phyloP scores from a whole-genome alignment of 1,140 invertebrate genomes.

The Rhizoglyphus robini region DNA sequence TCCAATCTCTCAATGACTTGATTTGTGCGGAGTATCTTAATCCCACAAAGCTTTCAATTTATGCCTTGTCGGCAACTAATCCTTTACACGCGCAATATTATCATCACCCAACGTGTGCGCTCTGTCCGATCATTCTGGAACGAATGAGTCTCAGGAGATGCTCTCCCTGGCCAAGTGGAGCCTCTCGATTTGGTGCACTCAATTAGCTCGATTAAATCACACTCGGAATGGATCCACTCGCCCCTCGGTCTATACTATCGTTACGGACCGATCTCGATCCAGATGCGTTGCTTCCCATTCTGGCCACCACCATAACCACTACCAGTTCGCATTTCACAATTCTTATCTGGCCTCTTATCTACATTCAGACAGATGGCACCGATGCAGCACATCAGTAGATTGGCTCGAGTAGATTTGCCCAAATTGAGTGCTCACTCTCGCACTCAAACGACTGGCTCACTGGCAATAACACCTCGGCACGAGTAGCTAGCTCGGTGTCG shows the following conservation, averaged over 20 bases:
- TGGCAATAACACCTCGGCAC: too few species aligned
- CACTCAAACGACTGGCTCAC: too few species aligned
- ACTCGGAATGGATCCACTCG: background rate
- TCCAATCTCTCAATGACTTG: background rate
- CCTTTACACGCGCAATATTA: background rate
- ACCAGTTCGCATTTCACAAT: background rate
- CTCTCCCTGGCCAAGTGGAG: too few species aligned
- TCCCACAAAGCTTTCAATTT: background rate
- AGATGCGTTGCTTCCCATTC: background rate
- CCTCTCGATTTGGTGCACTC: background rate
- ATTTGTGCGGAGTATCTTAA: background rate
- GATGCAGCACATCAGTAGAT: background rate
- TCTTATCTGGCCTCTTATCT: background rate
- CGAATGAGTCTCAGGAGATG: constrained; percentile 1
- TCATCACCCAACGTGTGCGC: background rate
- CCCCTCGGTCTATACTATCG: background rate
- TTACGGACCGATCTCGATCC: background rate
- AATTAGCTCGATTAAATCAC: constrained; percentile 13
- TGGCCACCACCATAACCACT: background rate
- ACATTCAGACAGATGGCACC: background rate
- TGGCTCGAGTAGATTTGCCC: background rate
- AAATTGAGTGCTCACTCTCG: background rate
- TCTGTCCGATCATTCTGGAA: background rate
- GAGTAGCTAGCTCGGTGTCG: too few species aligned
- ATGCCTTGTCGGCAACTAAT: background rate